Evolutionary conservation across 2,888 invertebrate genomes (phyloP), one percentile per base, ranked within the genome.

Genomic region (Malacosoma neustria): DNA sequence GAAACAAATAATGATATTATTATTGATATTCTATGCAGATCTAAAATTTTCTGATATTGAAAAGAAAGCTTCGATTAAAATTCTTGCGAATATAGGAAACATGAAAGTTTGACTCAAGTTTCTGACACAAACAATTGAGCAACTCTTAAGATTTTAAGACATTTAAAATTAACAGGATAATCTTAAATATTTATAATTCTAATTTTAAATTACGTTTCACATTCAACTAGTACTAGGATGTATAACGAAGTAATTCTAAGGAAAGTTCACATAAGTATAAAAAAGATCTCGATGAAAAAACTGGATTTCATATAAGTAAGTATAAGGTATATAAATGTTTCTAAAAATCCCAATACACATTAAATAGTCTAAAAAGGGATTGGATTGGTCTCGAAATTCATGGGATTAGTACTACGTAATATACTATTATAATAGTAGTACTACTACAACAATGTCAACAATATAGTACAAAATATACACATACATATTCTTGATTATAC

Each of bases 381-480:
- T 70, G 69, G 62, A 68, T 84, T 84, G 84, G 84, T 84, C 84
- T 74, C 72, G 77, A 81, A 72, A 80, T 74, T 81, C 69, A 7
- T 68, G 74, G 73, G 67, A 75, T 72, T 61, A 62, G 41, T 47
- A 61, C 68, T 79, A 77, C 63, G 51, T 62, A n/a, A 22, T 1
- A 22, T 22, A 22, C 5, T n/a, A n/a, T n/a, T 76, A 76, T 68
- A 72, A 73, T 66, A 72, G 63, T 61, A 57, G 49, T 63, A n/a
- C n/a, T 40, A 40, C 42, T 36, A 60, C 49, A 62, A 72, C 61
- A 71, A 52, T 61, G 56, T 70, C 63, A 80, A 79, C 77, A 80
- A 72, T 79, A 74, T 67, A 51, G 69, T 77, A 81, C 75, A 81
- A 77, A 80, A 81, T 80, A 79, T 74, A 74, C 69, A 73, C 56